These are phyloP conservation scores for Drosophila azteca DNA, from an alignment of 1,140 invertebrate genomes.

Conservation along the genomic window DNA sequence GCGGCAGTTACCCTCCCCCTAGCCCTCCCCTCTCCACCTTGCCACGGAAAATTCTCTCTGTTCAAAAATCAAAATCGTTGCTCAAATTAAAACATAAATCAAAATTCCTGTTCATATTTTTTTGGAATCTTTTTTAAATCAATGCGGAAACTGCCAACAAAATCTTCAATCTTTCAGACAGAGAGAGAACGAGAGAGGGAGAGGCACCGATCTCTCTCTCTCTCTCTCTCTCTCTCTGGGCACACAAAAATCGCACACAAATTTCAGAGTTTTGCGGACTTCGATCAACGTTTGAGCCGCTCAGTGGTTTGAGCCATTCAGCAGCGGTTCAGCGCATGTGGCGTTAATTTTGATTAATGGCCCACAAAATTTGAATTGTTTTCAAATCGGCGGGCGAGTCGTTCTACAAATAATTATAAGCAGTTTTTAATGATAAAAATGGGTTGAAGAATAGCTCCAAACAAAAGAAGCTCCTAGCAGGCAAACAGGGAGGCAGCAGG, in stretches of 20 bases:
- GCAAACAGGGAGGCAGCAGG: constrained; percentile 40
- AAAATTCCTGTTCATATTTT: constrained; percentile 37
- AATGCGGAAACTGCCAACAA: constrained; percentile 65
- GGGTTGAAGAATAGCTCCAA: constrained; percentile 52
- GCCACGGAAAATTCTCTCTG: constrained; percentile 52
- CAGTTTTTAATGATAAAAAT: constrained; percentile 74
- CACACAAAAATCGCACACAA: constrained; percentile 42
- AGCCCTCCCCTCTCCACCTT: too few species aligned
- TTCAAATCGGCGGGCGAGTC: constrained; percentile 77
- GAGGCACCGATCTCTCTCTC: not conserved
- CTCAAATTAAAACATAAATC: constrained; percentile 62
- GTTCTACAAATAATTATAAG: constrained; percentile 82
- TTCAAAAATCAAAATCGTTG: constrained; percentile 43
- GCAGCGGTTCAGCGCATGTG: constrained; percentile 65
- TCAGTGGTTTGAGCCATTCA: constrained; percentile 47
- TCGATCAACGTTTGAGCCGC: constrained; percentile 36
- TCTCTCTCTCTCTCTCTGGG: not conserved
- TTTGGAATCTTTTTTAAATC: constrained; percentile 46
- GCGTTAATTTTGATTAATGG: constrained; percentile 83
- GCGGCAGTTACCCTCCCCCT: constrained; percentile 38
- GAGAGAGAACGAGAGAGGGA: too few species aligned
- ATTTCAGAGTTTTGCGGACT: constrained; percentile 6
- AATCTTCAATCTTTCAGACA: constrained; percentile 23
- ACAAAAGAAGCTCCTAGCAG: constrained; percentile 67
- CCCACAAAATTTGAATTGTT: constrained; percentile 79